Evolutionary conservation across 2,888 invertebrate genomes (phyloP).

Genomic region (Dryobota labecula): DNA sequence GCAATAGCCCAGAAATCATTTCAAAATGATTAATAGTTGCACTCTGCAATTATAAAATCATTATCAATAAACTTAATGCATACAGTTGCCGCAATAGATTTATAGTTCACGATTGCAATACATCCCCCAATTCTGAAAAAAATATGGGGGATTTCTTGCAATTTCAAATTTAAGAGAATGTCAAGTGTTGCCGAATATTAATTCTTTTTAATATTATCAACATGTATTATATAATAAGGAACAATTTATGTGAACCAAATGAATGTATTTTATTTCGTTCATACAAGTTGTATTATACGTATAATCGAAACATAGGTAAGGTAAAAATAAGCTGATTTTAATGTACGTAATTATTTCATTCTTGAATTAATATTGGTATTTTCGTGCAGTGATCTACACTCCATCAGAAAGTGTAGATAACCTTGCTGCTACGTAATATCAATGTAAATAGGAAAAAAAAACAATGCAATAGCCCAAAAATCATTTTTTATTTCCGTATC

Average conservation of each 20-base stretch:
- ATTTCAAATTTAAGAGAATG: conserved; percentile 81
- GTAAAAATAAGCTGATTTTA: conserved; percentile 89
- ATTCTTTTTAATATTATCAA: conserved; percentile 89
- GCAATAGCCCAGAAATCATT: conserved; percentile 88
- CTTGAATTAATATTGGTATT: conserved; percentile 87
- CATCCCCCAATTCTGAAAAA: conserved; percentile 62
- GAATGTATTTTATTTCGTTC: conserved; percentile 69
- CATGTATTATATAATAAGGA: conserved; percentile 88
- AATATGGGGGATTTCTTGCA: conserved; percentile 71
- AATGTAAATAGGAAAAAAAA: conserved; percentile 84
- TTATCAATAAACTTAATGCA: conserved; percentile 74
- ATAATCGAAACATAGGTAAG: conserved; percentile 89
- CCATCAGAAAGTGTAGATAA: conserved; percentile 43
- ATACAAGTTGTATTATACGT: conserved; percentile 78
- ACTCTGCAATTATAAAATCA: conserved; percentile 68
- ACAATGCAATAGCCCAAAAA: conserved; percentile 90
- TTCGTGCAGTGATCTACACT: conserved; percentile 62
- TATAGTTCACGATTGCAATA: conserved; percentile 80
- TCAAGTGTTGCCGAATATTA: conserved; percentile 90
- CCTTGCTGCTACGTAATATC: conserved; percentile 70
- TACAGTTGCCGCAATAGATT: conserved; percentile 88
- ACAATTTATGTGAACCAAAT: conserved; percentile 75
- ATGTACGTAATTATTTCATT: conserved; percentile 89
- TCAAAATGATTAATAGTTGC: conserved; percentile 78
- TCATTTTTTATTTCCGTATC: conserved; percentile 81